phyloP scores from a whole-genome alignment of 1,140 invertebrate genomes.

The Rhyacophila brunnea region DNA sequence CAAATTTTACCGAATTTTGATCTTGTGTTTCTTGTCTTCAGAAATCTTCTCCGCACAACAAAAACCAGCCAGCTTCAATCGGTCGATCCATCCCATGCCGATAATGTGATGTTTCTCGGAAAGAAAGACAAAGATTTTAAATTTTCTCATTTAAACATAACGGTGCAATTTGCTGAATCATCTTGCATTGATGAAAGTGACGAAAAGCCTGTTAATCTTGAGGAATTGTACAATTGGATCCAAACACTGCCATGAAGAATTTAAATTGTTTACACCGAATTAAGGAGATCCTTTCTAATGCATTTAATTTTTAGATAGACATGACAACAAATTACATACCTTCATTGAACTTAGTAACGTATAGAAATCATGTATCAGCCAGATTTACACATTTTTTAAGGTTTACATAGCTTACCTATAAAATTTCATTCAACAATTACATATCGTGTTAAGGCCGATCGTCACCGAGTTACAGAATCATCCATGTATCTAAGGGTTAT shows the following conservation, averaged over 20 bases:
- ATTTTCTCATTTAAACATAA: slow-evolving; percentile 69
- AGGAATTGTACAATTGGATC: slow-evolving; percentile 64
- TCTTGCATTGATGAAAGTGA: slow-evolving; percentile 62
- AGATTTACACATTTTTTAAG: no score
- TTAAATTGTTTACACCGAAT: slow-evolving; percentile 39
- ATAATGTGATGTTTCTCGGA: slow-evolving; percentile 64
- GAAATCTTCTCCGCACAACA: slow-evolving; percentile 75
- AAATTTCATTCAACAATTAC: no score
- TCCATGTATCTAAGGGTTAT: no score
- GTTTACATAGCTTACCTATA: no score
- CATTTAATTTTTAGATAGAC: no score
- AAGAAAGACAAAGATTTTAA: slow-evolving; percentile 77
- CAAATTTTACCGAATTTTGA: background rate
- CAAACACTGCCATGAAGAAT: slow-evolving; percentile 40
- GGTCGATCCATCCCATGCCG: slow-evolving; percentile 64
- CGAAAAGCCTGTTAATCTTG: slow-evolving; percentile 57
- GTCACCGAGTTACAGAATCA: no score
- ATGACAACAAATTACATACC: no score
- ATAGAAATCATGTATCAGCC: no score
- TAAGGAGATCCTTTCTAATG: background rate
- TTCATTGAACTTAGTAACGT: no score
- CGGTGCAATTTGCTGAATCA: slow-evolving; percentile 74
- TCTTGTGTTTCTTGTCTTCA: slow-evolving; percentile 42
- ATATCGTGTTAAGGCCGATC: no score
- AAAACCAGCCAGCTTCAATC: slow-evolving; percentile 74